Evolutionary conservation across 2,888 invertebrate genomes (phyloP).

Genomic region (Ennomos quercinarius): DNA sequence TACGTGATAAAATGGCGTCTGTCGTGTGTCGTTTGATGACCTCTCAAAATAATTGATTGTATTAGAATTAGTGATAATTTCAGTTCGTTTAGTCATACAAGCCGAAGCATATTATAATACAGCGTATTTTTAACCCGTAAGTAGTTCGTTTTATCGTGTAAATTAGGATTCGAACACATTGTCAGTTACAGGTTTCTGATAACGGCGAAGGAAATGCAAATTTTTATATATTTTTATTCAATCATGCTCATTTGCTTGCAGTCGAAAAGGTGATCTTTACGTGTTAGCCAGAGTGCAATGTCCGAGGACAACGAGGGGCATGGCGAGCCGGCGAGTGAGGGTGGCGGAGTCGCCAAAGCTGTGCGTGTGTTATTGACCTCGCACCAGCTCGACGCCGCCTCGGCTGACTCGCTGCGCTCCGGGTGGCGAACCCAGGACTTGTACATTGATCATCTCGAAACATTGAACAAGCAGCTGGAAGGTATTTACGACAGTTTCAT

Average conservation of each 20-base stretch:
- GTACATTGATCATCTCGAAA: conserved; percentile 91
- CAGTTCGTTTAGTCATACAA: conserved; percentile 27
- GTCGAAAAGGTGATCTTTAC: conserved; percentile 74
- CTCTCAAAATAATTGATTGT: conserved; percentile 55
- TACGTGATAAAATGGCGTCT: conserved; percentile 78
- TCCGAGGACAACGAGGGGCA: conserved; percentile 82
- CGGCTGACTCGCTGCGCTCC: conserved; percentile 87
- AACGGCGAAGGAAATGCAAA: conserved; percentile 69
- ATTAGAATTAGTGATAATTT: conserved; percentile 47
- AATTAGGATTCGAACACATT: conserved; percentile 20
- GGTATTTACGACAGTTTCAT: conserved; percentile 87
- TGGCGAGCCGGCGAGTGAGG: conserved; percentile 76
- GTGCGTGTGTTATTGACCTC: conserved; percentile 87
- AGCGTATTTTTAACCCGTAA: conserved; percentile 39
- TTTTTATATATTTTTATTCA: conserved; percentile 59
- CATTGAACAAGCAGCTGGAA: conserved; percentile 91
- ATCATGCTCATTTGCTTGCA: conserved; percentile 74
- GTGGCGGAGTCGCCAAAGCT: conserved; percentile 80
- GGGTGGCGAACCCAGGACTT: conserved; percentile 91
- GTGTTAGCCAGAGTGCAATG: conserved; percentile 81
- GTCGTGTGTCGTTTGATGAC: conserved; percentile 62
- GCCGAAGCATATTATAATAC: conserved; percentile 23
- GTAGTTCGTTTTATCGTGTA: conserved; percentile 36
- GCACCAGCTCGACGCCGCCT: conserved; percentile 87
- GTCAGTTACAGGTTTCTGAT: conserved; percentile 63